Conservation (phyloP, 2,797 vertebrate species). For the Adrianichthys oophorus region DNA sequence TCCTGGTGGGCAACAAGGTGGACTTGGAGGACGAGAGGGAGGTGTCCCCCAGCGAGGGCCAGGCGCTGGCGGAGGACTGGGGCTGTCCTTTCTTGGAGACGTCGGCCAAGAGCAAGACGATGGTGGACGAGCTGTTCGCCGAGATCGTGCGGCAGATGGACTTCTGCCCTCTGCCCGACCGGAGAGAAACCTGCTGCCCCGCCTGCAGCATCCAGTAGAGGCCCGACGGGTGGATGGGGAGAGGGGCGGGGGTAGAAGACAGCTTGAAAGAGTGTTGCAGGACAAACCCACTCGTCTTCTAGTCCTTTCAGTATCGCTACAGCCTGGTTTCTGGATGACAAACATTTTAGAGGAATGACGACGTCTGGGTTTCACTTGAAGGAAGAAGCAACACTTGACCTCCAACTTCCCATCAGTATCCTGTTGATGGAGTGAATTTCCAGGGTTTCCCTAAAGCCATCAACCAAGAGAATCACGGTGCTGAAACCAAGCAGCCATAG, state of each 20-base stretch:
- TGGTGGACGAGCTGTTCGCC: slow-evolving; percentile 97
- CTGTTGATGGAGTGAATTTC: slow-evolving; percentile 26
- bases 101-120: slow-evolving; percentile 94
- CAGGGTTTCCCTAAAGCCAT: slow-evolving; percentile 61
- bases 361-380: slow-evolving; percentile 26
- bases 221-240: slow-evolving; percentile 3
- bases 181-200: slow-evolving; percentile 91
- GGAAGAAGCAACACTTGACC: slow-evolving; percentile 34
- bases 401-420: slow-evolving; percentile 38
- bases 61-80: slow-evolving; percentile 94
- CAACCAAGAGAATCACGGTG: slow-evolving; percentile 42
- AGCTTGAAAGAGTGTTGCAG: slow-evolving; percentile 14
- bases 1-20: slow-evolving; percentile 95
- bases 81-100: slow-evolving; percentile 98
- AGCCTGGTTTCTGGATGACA: slow-evolving; percentile 7
- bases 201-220: slow-evolving; percentile 90
- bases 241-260: slow-evolving; percentile 25
- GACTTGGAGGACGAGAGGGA: slow-evolving; percentile 94
- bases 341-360: slow-evolving; percentile 41
- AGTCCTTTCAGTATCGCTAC: slow-evolving; percentile 29
- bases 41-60: slow-evolving; percentile 89
- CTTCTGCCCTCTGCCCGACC: slow-evolving; percentile 93
- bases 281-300: slow-evolving; percentile 21
- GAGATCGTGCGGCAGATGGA: slow-evolving; percentile 98
- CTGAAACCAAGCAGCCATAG: slow-evolving; percentile 53